Conservation (phyloP, 2,797 vertebrate species). For the Sebastes minor region DNA sequence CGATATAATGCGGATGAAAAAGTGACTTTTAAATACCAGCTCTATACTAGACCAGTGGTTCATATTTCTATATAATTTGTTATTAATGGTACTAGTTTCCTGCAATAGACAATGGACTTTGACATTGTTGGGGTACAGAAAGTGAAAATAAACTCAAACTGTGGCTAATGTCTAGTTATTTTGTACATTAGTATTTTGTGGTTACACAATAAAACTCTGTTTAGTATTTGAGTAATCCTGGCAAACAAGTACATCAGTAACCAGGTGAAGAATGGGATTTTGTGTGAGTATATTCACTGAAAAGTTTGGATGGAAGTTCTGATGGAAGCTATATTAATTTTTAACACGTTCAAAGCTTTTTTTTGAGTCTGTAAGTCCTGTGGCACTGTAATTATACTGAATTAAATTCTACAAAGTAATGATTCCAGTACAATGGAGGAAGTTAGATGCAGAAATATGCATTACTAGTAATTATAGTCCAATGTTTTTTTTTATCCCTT, state of each 20-base stretch:
- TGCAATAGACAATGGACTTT: neutral
- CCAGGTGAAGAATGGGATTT: neutral
- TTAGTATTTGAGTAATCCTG: neutral
- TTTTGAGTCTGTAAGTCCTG: neutral
- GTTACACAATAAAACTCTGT: neutral
- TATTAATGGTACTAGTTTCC: neutral
- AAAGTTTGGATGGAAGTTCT: neutral
- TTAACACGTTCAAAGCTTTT: neutral
- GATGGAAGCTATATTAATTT: neutral
- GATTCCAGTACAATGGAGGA: neutral
- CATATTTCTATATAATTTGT: too few relatives aligned
- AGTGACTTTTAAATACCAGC: too few relatives aligned
- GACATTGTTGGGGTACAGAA: neutral
- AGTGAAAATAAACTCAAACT: neutral
- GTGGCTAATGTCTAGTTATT: neutral
- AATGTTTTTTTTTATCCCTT: neutral
- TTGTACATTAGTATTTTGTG: neutral
- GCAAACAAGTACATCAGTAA: neutral
- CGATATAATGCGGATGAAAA: too few relatives aligned
- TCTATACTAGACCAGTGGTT: too few relatives aligned
- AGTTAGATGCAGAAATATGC: neutral
- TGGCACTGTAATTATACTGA: conserved; percentile 4
- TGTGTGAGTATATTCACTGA: neutral
- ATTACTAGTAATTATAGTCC: neutral
- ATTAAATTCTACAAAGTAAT: neutral